These are phyloP conservation scores for Merops nubicus DNA, from an alignment of 2,113 vertebrate species.

Conservation along the genomic window DNA sequence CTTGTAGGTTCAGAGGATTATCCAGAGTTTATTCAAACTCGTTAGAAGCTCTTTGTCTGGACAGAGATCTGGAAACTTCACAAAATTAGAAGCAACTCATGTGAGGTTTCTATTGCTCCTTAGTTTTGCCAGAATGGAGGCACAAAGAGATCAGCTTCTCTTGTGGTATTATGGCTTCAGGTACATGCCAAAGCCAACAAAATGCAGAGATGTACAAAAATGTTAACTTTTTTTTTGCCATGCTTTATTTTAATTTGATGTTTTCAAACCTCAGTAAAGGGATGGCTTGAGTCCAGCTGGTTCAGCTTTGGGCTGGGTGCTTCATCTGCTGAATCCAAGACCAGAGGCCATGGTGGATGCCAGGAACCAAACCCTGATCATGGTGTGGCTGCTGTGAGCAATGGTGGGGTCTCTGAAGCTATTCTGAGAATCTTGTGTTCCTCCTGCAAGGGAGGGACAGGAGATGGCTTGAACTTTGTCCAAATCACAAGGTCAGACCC, in stretches of 20 bases:
- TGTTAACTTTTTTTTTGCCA: no score
- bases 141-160: background rate
- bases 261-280: background rate
- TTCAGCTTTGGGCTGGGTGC: background rate
- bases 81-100: background rate
- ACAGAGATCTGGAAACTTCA: slow-evolving; percentile 16
- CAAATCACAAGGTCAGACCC: background rate
- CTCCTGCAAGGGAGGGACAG: background rate
- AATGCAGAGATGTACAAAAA: background rate
- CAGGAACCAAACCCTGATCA: background rate
- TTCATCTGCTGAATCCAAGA: background rate
- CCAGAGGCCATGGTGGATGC: background rate
- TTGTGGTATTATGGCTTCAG: background rate
- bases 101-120: background rate
- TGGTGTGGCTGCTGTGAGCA: background rate
- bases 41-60: slow-evolving; percentile 2
- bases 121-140: background rate
- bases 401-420: background rate
- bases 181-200: slow-evolving; percentile 43
- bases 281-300: background rate
- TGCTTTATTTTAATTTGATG: background rate
- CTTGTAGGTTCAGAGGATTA: slow-evolving; percentile 14
- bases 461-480: background rate
- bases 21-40: slow-evolving; percentile 34
- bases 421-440: background rate